Percentiles rank a stretch among this genome's conserved stretches.
Evolutionary conservation across 1,140 invertebrate genomes (phyloP).

Genomic region (Platorchestia sp.): DNA sequence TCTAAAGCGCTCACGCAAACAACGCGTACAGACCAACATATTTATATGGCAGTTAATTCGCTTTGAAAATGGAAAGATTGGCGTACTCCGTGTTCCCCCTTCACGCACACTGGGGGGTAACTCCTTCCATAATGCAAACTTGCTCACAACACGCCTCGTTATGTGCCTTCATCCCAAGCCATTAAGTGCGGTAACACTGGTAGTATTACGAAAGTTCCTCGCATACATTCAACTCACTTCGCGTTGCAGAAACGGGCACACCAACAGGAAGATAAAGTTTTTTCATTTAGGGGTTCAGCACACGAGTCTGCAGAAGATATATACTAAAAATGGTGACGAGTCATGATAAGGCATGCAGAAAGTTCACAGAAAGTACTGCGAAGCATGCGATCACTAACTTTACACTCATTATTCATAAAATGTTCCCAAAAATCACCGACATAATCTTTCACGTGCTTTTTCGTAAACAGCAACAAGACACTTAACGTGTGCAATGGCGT

Average conservation of each 20-base stretch:
- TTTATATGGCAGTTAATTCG: constrained; percentile 53
- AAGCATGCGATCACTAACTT: constrained; percentile 48
- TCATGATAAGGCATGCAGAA: constrained; percentile 52
- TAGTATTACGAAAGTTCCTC: not conserved
- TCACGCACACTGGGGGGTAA: not conserved
- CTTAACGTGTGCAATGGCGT: not conserved
- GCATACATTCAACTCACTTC: not conserved
- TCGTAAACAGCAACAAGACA: not conserved
- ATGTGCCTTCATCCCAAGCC: not conserved
- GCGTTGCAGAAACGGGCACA: not conserved
- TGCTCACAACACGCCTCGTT: not conserved
- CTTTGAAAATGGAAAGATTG: constrained; percentile 38
- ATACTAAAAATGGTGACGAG: not conserved
- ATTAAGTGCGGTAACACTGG: not conserved
- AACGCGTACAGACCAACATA: constrained; percentile 32
- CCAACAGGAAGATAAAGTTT: not conserved
- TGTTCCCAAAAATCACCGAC: not conserved
- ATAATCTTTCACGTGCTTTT: not conserved
- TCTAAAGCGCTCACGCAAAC: constrained; percentile 28
- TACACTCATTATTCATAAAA: constrained; percentile 12
- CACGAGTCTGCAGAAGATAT: constrained; percentile 13
- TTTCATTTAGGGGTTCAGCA: not conserved
- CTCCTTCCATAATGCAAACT: not conserved
- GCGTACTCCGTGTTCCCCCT: not conserved
- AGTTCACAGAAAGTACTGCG: constrained; percentile 33